Evolutionary conservation across 2,888 invertebrate genomes (phyloP), one percentile per base, ranked within the genome.

Genomic region (Trichogramma evanescens): DNA sequence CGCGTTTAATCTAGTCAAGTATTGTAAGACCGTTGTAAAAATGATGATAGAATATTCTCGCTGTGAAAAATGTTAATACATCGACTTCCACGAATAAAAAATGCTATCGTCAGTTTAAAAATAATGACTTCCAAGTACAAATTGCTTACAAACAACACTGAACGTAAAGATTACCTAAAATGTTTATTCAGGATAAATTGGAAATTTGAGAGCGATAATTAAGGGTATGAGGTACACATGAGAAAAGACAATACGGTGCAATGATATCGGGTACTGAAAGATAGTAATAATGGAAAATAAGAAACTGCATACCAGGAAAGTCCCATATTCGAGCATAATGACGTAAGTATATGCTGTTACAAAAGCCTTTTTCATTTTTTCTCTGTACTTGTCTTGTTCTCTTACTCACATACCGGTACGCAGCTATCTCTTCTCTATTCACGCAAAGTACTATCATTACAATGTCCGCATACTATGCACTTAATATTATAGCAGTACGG

Each of bases 331-430:
- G 66, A 64, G 65, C 54, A 69, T 71, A 72, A 72, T 71, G 66
- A 72, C 70, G 68, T 72, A 72, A 72, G 68, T 72, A 72, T 71
- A 71, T 68, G 69, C 70, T 62, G 63, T 62, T 61, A 54, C 60
- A 63, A 58, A 64, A 63, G 59, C 59, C 61, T 58, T 58, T 50
- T 54, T 38, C 44, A 38, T 49, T 51, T 54, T 43, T 41, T 52
- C 65, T 48, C 58, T 62, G 46, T 10, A 39, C 13, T 43, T 54
- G 52, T 38, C 60, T 57, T 44, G 51, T 56, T 46, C 38, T 38
- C 51, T 55, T 49, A 45, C 45, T 52, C 49, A 53, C 56, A 45
- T 51, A 9, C 54, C 42, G 10, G 40, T 46, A 52, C 45, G 7
- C 53, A 41, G 9, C 53, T 51, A 54, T 50, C 57, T 61, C 57